Conservation (phyloP, 2,888 invertebrate species). For the Lithosia quadra region DNA sequence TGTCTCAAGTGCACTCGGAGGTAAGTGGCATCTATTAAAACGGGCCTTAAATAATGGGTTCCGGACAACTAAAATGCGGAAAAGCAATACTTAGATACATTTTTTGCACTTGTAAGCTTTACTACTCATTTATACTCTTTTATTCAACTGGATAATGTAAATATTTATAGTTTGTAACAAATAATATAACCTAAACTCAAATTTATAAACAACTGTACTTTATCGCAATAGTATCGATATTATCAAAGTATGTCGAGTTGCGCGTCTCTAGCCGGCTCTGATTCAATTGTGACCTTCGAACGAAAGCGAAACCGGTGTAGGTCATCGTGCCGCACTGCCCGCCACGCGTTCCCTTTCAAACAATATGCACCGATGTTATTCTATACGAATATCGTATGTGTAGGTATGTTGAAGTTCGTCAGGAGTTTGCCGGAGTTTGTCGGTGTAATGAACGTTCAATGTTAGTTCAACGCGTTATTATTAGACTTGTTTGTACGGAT, state of each 20-base stretch:
- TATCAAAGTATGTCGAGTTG: slow-evolving; percentile 6
- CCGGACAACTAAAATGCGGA: too few species aligned
- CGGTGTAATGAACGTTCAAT: neutral
- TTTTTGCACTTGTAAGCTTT: too few species aligned
- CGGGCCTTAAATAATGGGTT: too few species aligned
- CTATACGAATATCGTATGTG: slow-evolving; percentile 16
- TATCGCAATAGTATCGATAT: slow-evolving; percentile 3
- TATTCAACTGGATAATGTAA: too few species aligned
- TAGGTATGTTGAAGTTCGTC: slow-evolving; percentile 6
- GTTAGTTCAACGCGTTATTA: neutral
- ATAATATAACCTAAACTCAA: neutral
- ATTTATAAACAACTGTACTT: neutral
- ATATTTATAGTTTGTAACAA: too few species aligned
- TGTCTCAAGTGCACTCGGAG: too few species aligned
- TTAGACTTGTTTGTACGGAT: neutral
- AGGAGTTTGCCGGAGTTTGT: neutral
- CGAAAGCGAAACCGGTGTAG: slow-evolving; percentile 84
- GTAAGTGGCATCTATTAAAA: too few species aligned
- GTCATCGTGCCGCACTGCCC: slow-evolving; percentile 69
- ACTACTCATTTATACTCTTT: neutral
- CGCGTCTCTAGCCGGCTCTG: slow-evolving; percentile 56
- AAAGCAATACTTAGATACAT: neutral
- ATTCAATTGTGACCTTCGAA: slow-evolving; percentile 81
- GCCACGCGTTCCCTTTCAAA: slow-evolving; percentile 64
- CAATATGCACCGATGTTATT: slow-evolving; percentile 40